These are phyloP conservation scores for Microcaecilia unicolor DNA, from an alignment of 2,797 vertebrate genomes.

Conservation along the genomic window DNA sequence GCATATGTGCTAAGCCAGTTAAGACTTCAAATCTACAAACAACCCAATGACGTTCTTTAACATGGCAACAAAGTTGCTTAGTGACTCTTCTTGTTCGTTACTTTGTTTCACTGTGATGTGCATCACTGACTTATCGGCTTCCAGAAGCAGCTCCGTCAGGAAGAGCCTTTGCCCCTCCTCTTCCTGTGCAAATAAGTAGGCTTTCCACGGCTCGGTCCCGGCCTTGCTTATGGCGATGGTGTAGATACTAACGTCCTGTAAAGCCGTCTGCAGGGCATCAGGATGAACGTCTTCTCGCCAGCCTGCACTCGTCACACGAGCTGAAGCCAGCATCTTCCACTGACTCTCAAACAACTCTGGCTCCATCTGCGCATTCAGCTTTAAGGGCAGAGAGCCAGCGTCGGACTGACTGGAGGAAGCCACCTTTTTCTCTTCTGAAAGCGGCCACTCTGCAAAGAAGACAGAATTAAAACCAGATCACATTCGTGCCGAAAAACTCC, in stretches of 20 bases:
- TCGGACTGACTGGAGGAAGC: constrained; percentile 16
- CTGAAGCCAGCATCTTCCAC: constrained; percentile 60
- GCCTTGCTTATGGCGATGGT: constrained; percentile 77
- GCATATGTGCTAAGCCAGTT: constrained; percentile 1
- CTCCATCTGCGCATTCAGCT: constrained; percentile 53
- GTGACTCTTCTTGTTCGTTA: constrained; percentile 39
- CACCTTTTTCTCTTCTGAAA: constrained; percentile 31
- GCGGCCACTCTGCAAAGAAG: constrained; percentile 38
- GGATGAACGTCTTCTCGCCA: constrained; percentile 48
- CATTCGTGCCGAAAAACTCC: no score
- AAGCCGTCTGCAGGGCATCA: constrained; percentile 70
- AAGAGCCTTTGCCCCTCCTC: constrained; percentile 58
- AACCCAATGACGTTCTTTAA: constrained; percentile 59
- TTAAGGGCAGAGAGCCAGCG: constrained; percentile 30
- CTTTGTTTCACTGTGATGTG: constrained; percentile 66
- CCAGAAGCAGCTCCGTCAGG: constrained; percentile 68
- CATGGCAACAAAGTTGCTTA: constrained; percentile 55
- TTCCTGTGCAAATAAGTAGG: constrained; percentile 77
- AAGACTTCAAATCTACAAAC: constrained; percentile 33
- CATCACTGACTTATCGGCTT: constrained; percentile 29
- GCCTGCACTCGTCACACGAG: constrained; percentile 41
- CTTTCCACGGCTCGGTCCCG: constrained; percentile 72
- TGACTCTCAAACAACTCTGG: constrained; percentile 79
- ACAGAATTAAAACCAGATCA: no score
- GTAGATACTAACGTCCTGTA: constrained; percentile 83